phyloP scores from a whole-genome alignment of 2,888 invertebrate genomes.

The Caenorhabditis sp. region DNA sequence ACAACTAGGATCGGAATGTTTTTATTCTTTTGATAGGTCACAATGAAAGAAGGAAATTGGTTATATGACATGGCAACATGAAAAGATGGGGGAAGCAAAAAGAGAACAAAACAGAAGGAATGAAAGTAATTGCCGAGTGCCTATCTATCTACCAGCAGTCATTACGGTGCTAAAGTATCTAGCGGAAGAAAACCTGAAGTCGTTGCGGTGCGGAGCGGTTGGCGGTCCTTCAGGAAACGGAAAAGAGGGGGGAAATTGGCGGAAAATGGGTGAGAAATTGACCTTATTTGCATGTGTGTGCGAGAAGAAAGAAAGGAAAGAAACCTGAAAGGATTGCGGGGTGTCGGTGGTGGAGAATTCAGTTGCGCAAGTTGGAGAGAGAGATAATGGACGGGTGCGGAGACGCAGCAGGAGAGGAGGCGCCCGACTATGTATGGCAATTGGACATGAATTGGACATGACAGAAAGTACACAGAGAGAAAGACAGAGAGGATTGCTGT shows the following conservation, averaged over 20 bases:
- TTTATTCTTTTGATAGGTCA: too few relatives aligned
- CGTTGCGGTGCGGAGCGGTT: too few relatives aligned
- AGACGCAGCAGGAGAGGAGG: slow-evolving; percentile 5
- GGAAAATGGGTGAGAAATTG: slow-evolving; percentile 31
- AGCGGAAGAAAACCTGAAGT: not conserved
- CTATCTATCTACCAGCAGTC: too few relatives aligned
- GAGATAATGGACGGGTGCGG: slow-evolving; percentile 8
- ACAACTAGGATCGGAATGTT: too few relatives aligned
- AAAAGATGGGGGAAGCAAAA: too few relatives aligned
- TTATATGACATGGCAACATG: too few relatives aligned
- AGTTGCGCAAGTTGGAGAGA: slow-evolving; percentile 15
- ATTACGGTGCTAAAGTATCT: not conserved
- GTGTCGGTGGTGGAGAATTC: slow-evolving; percentile 3
- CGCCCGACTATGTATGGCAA: too few relatives aligned
- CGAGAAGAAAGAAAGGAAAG: not conserved
- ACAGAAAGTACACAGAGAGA: not conserved
- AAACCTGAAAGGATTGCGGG: slow-evolving; percentile 55
- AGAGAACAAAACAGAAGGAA: too few relatives aligned
- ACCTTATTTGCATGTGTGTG: slow-evolving; percentile 52
- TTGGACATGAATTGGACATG: slow-evolving; percentile 1
- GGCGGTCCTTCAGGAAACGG: slow-evolving; percentile 12
- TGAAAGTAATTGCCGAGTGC: too few relatives aligned
- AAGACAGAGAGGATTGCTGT: not conserved
- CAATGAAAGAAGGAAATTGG: too few relatives aligned
- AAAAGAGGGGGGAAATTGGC: not conserved